Conservation (phyloP, 2,888 invertebrate genomes). For the Trypoxylon attenuatum region DNA sequence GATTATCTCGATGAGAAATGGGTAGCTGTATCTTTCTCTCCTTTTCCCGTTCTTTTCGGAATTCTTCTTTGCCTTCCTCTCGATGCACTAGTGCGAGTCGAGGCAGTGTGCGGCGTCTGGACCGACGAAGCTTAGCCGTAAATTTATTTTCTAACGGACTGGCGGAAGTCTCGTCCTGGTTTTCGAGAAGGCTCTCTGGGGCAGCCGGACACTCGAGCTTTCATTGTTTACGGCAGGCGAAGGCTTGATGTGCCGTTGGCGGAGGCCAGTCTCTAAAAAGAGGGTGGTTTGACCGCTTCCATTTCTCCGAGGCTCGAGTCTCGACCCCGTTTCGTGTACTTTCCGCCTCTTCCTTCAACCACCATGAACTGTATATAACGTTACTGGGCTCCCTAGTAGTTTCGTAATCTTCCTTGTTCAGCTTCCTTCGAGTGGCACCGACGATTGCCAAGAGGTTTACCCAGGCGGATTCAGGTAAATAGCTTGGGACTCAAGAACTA, state of each 20-base stretch:
- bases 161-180: conserved; percentile 59
- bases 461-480: no score
- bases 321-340: conserved; percentile 52
- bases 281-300: conserved; percentile 49
- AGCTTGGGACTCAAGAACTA: no score
- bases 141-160: conserved; percentile 62
- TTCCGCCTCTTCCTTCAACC: conserved; percentile 42
- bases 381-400: not conserved
- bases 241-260: conserved; percentile 13
- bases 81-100: conserved; percentile 21
- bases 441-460: conserved; percentile 9
- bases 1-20: conserved; percentile 49
- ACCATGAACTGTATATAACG: conserved; percentile 20
- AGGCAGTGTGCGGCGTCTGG: no score
- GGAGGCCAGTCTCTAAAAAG: conserved; percentile 35
- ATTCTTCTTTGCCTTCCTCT: not conserved
- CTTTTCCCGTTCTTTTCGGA: conserved; percentile 24
- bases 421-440: conserved; percentile 7
- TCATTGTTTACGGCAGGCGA: conserved; percentile 61
- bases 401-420: conserved; percentile 24
- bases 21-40: conserved; percentile 24
- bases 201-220: conserved; percentile 59
- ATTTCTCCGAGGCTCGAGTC: conserved; percentile 40
- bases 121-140: conserved; percentile 63
- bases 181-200: conserved; percentile 44